Conservation (phyloP, 2,797 vertebrate species). For the Sebastes paucispinis region DNA sequence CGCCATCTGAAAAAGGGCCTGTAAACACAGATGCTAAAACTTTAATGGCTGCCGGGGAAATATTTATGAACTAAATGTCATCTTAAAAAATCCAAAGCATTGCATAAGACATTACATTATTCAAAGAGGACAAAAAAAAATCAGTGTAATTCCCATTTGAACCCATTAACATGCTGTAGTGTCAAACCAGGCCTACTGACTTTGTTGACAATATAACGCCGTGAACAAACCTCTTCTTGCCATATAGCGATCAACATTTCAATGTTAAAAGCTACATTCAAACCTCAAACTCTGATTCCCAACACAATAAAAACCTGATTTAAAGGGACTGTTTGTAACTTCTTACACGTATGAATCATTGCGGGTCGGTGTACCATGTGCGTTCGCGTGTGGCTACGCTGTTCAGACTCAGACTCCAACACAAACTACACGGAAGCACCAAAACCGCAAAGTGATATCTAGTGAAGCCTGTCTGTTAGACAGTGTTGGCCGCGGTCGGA, state of each 20-base stretch:
- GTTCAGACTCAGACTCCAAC: too few relatives aligned
- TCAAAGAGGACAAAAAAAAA: slow-evolving; percentile 35
- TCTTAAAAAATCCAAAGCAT: slow-evolving; percentile 58
- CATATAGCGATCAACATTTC: background rate
- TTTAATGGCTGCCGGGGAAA: slow-evolving; percentile 62
- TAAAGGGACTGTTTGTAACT: background rate
- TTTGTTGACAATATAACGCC: background rate
- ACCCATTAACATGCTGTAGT: slow-evolving; percentile 23
- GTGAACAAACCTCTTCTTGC: background rate
- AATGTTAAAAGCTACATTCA: background rate
- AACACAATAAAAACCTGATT: background rate
- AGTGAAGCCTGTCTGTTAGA: too few relatives aligned
- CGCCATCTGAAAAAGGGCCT: slow-evolving; percentile 1
- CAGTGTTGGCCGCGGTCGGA: too few relatives aligned
- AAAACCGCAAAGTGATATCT: too few relatives aligned
- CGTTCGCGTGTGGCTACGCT: too few relatives aligned
- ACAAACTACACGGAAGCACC: too few relatives aligned
- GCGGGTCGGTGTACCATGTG: too few relatives aligned
- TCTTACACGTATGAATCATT: too few relatives aligned
- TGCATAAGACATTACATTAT: slow-evolving; percentile 69
- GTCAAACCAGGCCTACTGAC: background rate
- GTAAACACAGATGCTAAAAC: slow-evolving; percentile 61
- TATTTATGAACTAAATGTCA: slow-evolving; percentile 71
- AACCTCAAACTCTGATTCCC: background rate
- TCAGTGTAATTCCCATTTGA: slow-evolving; percentile 26